Conservation (phyloP, 2,888 invertebrate genomes). For the Tromatobia lineatoria region DNA sequence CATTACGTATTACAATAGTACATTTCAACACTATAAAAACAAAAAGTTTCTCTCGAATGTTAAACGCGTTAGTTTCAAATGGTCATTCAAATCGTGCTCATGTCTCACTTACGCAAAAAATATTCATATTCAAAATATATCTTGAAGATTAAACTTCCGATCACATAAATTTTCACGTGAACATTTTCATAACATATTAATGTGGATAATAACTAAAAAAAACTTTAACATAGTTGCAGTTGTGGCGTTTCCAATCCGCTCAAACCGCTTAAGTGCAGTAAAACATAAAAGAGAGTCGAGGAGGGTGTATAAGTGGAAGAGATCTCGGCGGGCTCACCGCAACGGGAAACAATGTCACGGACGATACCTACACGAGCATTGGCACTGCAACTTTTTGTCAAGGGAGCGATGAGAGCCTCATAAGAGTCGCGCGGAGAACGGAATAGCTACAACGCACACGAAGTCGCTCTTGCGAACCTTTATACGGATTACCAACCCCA, state of each 20-base stretch:
- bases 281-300: conserved; percentile 39
- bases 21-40: not conserved
- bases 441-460: conserved; percentile 36
- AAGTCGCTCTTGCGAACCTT: conserved; percentile 57
- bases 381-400: conserved; percentile 63
- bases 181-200: not conserved
- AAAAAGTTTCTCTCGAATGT: not conserved
- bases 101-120: too few relatives aligned
- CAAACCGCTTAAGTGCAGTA: conserved; percentile 24
- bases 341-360: conserved; percentile 65
- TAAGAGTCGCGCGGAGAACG: conserved; percentile 14
- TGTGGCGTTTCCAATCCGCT: conserved; percentile 6
- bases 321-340: conserved; percentile 30
- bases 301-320: conserved; percentile 51
- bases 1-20: not conserved
- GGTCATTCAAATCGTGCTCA: too few relatives aligned
- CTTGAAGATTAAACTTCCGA: too few relatives aligned
- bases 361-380: conserved; percentile 64
- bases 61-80: too few relatives aligned
- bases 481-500: conserved; percentile 68
- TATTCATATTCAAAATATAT: too few relatives aligned
- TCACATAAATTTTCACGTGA: not conserved
- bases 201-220: not conserved
- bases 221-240: not conserved
- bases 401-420: conserved; percentile 22